A percentile compares a stretch with the other conserved stretches of the same genome.
These are phyloP conservation scores for Agrypnia vestita DNA, from an alignment of 1,140 invertebrate genomes.

Conservation along the genomic window DNA sequence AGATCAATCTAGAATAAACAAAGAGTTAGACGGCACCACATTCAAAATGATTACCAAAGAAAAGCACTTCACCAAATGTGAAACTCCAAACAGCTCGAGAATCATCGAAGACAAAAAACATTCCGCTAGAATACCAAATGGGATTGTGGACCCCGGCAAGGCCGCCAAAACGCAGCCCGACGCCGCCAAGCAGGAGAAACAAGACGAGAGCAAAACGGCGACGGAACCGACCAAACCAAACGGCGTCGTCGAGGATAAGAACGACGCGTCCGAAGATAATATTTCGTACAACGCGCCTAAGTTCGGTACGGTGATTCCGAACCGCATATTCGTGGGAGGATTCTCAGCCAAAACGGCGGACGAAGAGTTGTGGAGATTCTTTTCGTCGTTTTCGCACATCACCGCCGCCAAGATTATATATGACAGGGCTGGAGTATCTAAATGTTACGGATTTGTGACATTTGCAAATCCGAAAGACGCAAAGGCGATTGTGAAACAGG, in stretches of 20 bases:
- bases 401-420: slow-evolving; percentile 95
- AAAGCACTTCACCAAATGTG: slow-evolving; percentile 58
- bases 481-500: slow-evolving; percentile 71
- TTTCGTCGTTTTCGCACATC: slow-evolving; percentile 91
- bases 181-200: slow-evolving; percentile 62
- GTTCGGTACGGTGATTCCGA: slow-evolving; percentile 89
- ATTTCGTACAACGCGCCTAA: slow-evolving; percentile 78
- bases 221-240: neutral
- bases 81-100: slow-evolving; percentile 55
- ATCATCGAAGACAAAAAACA: slow-evolving; percentile 58
- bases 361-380: slow-evolving; percentile 86
- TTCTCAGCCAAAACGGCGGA: slow-evolving; percentile 91
- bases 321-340: slow-evolving; percentile 96
- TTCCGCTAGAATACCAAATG: slow-evolving; percentile 43
- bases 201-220: slow-evolving; percentile 64
- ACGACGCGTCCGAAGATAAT: slow-evolving; percentile 65
- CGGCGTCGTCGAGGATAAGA: slow-evolving; percentile 32
- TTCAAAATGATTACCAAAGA: slow-evolving; percentile 60
- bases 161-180: slow-evolving; percentile 5
- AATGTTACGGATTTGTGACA: slow-evolving; percentile 96
- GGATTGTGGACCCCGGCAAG: slow-evolving; percentile 42
- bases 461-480: slow-evolving; percentile 79
- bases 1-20: neutral
- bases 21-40: slow-evolving; percentile 8
- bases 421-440: slow-evolving; percentile 93